Conservation (phyloP, 2,797 vertebrate genomes). For the Coilia nasus region DNA sequence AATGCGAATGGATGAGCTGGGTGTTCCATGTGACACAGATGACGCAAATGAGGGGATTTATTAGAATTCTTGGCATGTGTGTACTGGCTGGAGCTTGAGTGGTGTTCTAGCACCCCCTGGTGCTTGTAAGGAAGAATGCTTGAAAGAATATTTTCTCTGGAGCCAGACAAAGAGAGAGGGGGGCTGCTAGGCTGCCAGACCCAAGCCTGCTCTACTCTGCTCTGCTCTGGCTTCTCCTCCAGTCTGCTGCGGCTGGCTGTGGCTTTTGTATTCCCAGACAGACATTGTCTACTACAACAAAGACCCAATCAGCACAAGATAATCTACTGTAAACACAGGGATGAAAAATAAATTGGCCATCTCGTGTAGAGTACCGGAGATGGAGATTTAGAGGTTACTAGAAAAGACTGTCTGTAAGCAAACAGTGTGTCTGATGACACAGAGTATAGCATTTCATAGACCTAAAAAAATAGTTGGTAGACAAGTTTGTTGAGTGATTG, state of each 20-base stretch:
- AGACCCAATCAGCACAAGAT: neutral
- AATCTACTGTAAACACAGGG: neutral
- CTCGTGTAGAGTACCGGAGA: neutral
- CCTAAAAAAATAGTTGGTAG: too few relatives aligned
- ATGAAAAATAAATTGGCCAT: neutral
- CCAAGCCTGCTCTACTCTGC: conserved; percentile 57
- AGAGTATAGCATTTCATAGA: neutral
- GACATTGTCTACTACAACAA: neutral
- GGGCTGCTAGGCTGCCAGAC: conserved; percentile 46
- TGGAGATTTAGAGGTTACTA: neutral
- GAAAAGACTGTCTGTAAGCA: neutral
- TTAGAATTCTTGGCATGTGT: conserved; percentile 23
- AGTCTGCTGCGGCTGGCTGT: neutral
- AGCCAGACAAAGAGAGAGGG: conserved; percentile 13
- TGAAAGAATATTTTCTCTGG: neutral
- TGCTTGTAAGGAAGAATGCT: conserved; percentile 28
- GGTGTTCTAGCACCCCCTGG: conserved; percentile 47
- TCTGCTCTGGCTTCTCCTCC: conserved; percentile 56
- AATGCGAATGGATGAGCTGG: conserved; percentile 3
- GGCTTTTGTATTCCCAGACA: neutral
- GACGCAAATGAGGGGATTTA: conserved; percentile 34
- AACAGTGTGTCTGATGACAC: neutral
- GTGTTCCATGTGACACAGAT: conserved; percentile 20
- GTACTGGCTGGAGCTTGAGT: conserved; percentile 13
- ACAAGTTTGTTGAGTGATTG: too few relatives aligned